A percentile compares a stretch with the other conserved stretches of the same genome.
phyloP scores from a whole-genome alignment of 64 coral and sea anemone genomes.

The Porites australiensis region DNA sequence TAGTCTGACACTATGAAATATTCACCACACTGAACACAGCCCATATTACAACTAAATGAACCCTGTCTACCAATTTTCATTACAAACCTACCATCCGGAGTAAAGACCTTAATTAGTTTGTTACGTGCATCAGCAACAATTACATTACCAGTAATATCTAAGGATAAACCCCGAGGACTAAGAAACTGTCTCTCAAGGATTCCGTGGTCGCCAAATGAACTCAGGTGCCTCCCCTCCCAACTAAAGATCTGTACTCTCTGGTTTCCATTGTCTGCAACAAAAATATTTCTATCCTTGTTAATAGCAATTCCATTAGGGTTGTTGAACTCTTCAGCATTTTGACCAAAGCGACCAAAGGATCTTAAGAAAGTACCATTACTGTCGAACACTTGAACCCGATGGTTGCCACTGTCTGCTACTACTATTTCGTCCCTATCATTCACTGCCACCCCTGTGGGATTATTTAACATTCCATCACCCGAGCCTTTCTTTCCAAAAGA shows the following conservation, averaged over 20 bases:
- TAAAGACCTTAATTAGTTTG: background rate
- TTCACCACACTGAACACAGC: background rate
- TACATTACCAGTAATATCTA: too few species aligned
- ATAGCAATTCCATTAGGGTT: background rate
- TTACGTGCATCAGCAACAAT: too few species aligned
- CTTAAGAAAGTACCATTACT: slow-evolving; percentile 6
- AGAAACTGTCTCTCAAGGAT: too few species aligned
- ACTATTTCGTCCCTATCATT: slow-evolving; percentile 47
- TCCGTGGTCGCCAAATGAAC: too few species aligned
- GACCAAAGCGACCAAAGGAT: slow-evolving; percentile 24
- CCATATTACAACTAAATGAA: background rate
- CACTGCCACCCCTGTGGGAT: slow-evolving; percentile 49
- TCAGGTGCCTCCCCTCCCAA: too few species aligned
- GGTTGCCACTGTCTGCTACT: background rate
- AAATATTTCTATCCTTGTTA: slow-evolving; percentile 43
- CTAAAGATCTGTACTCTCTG: slow-evolving; percentile 15
- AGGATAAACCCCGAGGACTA: too few species aligned
- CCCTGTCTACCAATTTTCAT: background rate
- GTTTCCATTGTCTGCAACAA: background rate
- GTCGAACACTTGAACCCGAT: slow-evolving; percentile 29
- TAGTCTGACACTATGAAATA: slow-evolving; percentile 4
- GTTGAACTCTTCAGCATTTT: background rate
- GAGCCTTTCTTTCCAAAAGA: slow-evolving; percentile 17
- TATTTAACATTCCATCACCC: background rate
- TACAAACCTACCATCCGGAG: background rate